phyloP scores from a whole-genome alignment of 2,888 invertebrate genomes.

The Oscheius sp. region DNA sequence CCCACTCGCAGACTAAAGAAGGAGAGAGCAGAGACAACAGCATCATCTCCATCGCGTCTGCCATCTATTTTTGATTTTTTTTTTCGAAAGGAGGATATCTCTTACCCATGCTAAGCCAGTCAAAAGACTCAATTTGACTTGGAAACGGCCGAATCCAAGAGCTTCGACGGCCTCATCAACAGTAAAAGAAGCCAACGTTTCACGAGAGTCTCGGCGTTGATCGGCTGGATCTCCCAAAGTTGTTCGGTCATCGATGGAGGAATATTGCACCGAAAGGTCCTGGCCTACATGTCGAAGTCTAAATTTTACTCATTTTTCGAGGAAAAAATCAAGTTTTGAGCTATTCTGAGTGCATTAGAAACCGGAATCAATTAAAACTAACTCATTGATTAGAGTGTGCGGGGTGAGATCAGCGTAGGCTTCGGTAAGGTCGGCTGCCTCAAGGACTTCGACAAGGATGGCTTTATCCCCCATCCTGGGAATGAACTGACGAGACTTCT shows the following conservation, averaged over 20 bases:
- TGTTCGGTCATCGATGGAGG: constrained; percentile 47
- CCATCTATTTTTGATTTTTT: constrained; percentile 80
- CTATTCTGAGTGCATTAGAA: background rate
- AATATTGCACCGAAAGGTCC: constrained; percentile 52
- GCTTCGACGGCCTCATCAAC: constrained; percentile 74
- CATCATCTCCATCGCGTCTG: constrained; percentile 98
- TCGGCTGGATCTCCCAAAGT: constrained; percentile 43
- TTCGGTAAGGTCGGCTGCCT: constrained; percentile 69
- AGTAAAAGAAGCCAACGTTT: constrained; percentile 65
- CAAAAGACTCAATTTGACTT: constrained; percentile 73
- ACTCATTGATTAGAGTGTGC: constrained; percentile 63
- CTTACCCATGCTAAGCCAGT: constrained; percentile 74
- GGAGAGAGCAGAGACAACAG: constrained; percentile 91
- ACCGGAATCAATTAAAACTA: constrained; percentile 12
- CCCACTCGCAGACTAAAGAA: constrained; percentile 92
- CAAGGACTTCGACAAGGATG: constrained; percentile 68
- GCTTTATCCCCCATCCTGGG: constrained; percentile 64
- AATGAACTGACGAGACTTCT: no score
- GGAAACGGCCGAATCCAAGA: constrained; percentile 74
- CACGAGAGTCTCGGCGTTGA: constrained; percentile 26
- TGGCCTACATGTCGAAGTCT: constrained; percentile 57
- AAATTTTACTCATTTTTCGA: background rate
- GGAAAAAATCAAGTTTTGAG: background rate
- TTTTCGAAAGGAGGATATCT: background rate
- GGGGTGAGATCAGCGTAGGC: constrained; percentile 67